Evolutionary conservation across 2,888 invertebrate species (phyloP).

Genomic region (Unio delphinus): DNA sequence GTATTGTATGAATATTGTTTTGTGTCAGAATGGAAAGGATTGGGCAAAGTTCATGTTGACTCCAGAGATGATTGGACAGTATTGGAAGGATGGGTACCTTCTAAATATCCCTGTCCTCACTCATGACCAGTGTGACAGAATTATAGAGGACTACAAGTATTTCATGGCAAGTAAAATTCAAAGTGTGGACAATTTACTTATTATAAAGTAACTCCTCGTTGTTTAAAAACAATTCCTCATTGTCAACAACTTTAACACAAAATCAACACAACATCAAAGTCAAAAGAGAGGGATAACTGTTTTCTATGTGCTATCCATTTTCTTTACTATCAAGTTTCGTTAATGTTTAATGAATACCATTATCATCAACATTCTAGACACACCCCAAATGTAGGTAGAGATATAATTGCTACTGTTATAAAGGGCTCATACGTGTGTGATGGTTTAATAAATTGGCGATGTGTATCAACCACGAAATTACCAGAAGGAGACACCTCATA

Average conservation of each 20-base stretch:
- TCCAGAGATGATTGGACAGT: constrained; percentile 52
- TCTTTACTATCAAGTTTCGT: too few relatives aligned
- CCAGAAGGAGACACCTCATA: background rate
- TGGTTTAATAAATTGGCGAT: background rate
- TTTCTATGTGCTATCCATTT: too few relatives aligned
- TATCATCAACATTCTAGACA: too few relatives aligned
- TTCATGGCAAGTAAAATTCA: constrained; percentile 45
- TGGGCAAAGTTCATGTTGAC: constrained; percentile 41
- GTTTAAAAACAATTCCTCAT: too few relatives aligned
- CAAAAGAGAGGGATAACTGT: too few relatives aligned
- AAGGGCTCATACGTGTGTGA: background rate
- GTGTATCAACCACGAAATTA: background rate
- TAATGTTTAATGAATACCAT: too few relatives aligned
- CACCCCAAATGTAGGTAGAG: too few relatives aligned
- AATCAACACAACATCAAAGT: too few relatives aligned
- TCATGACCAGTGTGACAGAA: constrained; percentile 57
- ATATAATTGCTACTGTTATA: background rate
- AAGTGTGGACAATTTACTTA: too few relatives aligned
- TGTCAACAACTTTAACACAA: too few relatives aligned
- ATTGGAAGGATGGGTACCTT: constrained; percentile 62
- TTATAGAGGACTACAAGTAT: constrained; percentile 59
- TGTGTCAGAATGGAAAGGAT: constrained; percentile 32
- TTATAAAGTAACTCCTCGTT: too few relatives aligned
- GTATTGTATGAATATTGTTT: background rate
- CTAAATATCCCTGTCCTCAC: constrained; percentile 57